Evolutionary conservation across 2,113 vertebrate species (phyloP), one percentile per base, ranked within the genome.

Genomic region (Synodontis membranacea): DNA sequence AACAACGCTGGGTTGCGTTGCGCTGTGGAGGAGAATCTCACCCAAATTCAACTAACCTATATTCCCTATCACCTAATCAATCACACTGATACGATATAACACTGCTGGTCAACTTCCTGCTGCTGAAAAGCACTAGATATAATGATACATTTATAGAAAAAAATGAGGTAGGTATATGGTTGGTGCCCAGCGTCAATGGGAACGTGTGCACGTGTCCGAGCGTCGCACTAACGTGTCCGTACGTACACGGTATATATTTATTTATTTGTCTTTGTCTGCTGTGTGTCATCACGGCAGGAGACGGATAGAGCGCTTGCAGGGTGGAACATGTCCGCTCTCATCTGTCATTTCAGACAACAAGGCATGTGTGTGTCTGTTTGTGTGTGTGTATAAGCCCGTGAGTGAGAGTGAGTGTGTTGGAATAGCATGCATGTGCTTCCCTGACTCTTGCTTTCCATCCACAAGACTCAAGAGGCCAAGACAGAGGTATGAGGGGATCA

Each of bases 301-400:
- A 83, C 37, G 48, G 70, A 80, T 60, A 48, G 25, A 82, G 58
- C 56, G 44, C 68, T 64, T 42, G 25, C 62, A 58, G 88, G 76
- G 76, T 84, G 70, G 75, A 85, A 87, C 72, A 82, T 66, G 90
- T 89, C 88, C 11, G 44, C 84, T 88, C 82, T 72, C 84, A 91
- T 90, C 89, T 84, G 81, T 90, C 89, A 88, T 81, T 83, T 87
- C 80, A 83, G 46, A 75, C 58, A 62, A 62, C 46, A 48, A 86
- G 44, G 54, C 58, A 15, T 64, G 42, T 48, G 79, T 72, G 42
- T 80, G 54, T 23, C 31, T 70, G 74, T 70, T 50, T 48, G 39
- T 78, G 60, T 72, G 15, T 46, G 48, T 81, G 76, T 54, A 54
- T 80, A 68, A 21, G 31, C 31, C 34, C 68, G 21, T 80, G 21